These are phyloP conservation scores for Patella depressa DNA, from an alignment of 2,888 invertebrate species.

Conservation along the genomic window DNA sequence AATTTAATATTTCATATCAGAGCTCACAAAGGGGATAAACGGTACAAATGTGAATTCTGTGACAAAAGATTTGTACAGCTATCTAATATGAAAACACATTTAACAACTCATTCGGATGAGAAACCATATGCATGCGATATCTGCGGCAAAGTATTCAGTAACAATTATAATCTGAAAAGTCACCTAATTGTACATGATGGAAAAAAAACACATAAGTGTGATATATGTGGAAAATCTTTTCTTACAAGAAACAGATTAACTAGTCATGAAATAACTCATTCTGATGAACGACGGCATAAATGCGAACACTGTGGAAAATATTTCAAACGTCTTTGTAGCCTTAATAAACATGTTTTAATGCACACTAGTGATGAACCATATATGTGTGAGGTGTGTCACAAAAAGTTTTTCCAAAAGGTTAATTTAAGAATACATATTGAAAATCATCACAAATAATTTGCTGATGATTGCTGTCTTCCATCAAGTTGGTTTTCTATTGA, in stretches of 20 bases:
- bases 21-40: too few relatives aligned
- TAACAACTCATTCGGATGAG: constrained; percentile 96
- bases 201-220: constrained; percentile 97
- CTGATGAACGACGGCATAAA: too few relatives aligned
- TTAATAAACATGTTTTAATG: constrained; percentile 95
- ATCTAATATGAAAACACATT: constrained; percentile 80
- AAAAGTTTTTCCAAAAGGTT: constrained; percentile 80
- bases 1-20: too few relatives aligned
- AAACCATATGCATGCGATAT: constrained; percentile 92
- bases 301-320: constrained; percentile 76
- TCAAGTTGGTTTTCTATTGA: too few relatives aligned
- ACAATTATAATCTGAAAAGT: neutral
- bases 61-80: constrained; percentile 87
- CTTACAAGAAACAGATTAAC: neutral
- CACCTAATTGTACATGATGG: constrained; percentile 68
- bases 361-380: constrained; percentile 64
- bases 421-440: constrained; percentile 81
- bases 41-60: constrained; percentile 75
- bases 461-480: too few relatives aligned
- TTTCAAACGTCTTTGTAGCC: constrained; percentile 94
- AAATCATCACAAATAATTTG: constrained; percentile 66
- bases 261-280: neutral
- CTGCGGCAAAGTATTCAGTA: constrained; percentile 76
- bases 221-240: constrained; percentile 79
- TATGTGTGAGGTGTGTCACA: constrained; percentile 78